Percentiles rank a stretch among this genome's conserved stretches.
phyloP scores from a whole-genome alignment of 2,888 invertebrate species.

The Chalcosyrphus nemorum region DNA sequence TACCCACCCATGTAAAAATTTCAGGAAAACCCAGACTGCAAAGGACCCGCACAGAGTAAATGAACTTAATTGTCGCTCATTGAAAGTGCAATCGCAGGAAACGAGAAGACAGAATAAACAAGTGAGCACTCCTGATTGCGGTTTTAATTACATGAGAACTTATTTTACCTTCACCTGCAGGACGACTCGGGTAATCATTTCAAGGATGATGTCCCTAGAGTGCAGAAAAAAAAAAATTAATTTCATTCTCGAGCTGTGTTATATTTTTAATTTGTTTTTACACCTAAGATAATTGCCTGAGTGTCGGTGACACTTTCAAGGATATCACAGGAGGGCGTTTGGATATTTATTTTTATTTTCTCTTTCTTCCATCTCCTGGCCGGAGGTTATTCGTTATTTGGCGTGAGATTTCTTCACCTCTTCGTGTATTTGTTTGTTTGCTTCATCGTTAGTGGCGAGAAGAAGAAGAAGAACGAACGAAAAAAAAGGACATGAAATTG shows the following conservation, averaged over 20 bases:
- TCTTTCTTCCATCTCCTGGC: constrained; percentile 33
- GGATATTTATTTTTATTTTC: no score
- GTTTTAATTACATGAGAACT: constrained; percentile 76
- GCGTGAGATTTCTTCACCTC: constrained; percentile 66
- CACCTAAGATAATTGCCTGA: constrained; percentile 82
- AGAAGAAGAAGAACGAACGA: neutral
- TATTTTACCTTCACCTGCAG: constrained; percentile 73
- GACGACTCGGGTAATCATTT: constrained; percentile 55
- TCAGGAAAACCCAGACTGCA: constrained; percentile 19
- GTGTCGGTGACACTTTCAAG: constrained; percentile 80
- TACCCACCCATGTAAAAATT: constrained; percentile 25
- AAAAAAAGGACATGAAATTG: constrained; percentile 53
- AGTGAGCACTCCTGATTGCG: constrained; percentile 75
- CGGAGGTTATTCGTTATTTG: constrained; percentile 19
- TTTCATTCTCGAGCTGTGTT: constrained; percentile 46
- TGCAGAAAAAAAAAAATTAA: constrained; percentile 65
- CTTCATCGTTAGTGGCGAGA: neutral
- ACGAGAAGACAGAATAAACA: constrained; percentile 62
- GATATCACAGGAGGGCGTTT: constrained; percentile 63
- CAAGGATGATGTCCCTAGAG: constrained; percentile 35
- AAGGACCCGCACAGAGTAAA: constrained; percentile 64
- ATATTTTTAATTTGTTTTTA: constrained; percentile 77
- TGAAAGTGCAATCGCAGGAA: constrained; percentile 65
- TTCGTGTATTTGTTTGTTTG: constrained; percentile 54
- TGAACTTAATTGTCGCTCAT: constrained; percentile 72